Base-by-base conservation (phyloP, 1,140 invertebrate species). In the Chrysomallon squamiferum region DNA sequence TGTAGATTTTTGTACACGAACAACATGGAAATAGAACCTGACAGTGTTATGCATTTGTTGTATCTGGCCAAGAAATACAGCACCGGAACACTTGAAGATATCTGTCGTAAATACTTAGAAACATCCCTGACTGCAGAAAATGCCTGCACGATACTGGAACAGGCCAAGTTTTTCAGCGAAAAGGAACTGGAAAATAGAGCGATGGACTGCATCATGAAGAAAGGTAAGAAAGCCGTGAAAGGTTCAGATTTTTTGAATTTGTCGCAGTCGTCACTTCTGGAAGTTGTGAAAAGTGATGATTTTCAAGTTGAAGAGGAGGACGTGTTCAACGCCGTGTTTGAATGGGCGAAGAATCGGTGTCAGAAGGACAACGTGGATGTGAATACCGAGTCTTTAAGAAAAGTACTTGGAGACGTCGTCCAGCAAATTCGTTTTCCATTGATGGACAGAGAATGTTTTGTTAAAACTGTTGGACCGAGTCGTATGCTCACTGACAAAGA, bases 11-110 rank as follows among this genome's bases (percentile, higher is more conserved):
- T 76, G 22, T 78, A 78, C 45, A 68, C 57, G 25, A 74, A 78
- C 22, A 66, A 71, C 41, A 45, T 60, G 3, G 59, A 72, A 32
- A 59, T 93, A 72, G 91, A 90, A 38, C 90, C 91, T 2, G 92
- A 94, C 75, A 92, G 90, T 76, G 92, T 94, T 2, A 93, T 94
- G 90, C 91, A 91, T 2, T 92, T 91, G 5, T 79, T 94, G 38
- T 93, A 94, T 76, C 92, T 92, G 3, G 92, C 92, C 15, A 94
- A 94, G 76, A 94, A 94, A 75, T 94, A 94, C 84, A 91, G 91
- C 2, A 91, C 94, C 0, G 90, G 91, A 7, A 89, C 90, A 9
- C 82, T 94, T 57, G 92, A 93, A 75, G 90, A 90, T 68, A 90
- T 90, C 68, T 94, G 93, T 85, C 91, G 93, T 2, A 90, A 93